phyloP scores from a whole-genome alignment of 1,140 invertebrate genomes.

The Sminthurinus signatus region DNA sequence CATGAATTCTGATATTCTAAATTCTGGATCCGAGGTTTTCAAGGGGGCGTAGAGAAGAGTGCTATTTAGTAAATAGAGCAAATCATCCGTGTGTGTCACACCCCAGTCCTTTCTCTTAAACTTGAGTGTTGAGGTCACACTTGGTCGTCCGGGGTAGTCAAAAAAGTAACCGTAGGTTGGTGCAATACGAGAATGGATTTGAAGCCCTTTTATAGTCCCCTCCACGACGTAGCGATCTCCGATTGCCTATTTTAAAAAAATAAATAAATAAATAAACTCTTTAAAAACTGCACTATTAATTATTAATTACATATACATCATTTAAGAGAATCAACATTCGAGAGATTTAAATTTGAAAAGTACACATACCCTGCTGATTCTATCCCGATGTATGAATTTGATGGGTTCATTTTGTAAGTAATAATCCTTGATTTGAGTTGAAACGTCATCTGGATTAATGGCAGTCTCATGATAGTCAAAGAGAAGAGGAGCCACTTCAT shows the following conservation, averaged over 20 bases:
- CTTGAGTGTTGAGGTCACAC: not conserved
- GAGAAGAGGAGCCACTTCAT: not conserved
- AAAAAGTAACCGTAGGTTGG: conserved; percentile 17
- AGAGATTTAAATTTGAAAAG: too few relatives aligned
- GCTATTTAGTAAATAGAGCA: conserved; percentile 11
- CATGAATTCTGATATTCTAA: conserved; percentile 11
- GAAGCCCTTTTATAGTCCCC: conserved; percentile 10
- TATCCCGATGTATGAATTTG: not conserved
- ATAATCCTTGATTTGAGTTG: not conserved
- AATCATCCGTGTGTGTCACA: conserved; percentile 12
- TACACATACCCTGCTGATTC: conserved; percentile 19
- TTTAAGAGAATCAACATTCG: too few relatives aligned
- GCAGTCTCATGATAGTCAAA: conserved; percentile 9
- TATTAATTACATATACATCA: too few relatives aligned
- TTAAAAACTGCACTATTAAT: too few relatives aligned
- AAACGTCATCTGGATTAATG: not conserved
- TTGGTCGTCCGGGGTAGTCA: conserved; percentile 2
- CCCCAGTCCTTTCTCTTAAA: conserved; percentile 15
- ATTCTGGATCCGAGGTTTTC: conserved; percentile 5
- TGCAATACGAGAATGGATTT: conserved; percentile 13
- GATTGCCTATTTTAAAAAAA: too few relatives aligned
- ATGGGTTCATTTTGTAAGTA: conserved; percentile 2
- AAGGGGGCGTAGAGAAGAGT: not conserved
- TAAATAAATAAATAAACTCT: not conserved
- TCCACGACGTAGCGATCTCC: conserved; percentile 6